Evolutionary conservation across 2,888 invertebrate species (phyloP).

Genomic region (Drosophila conformis): DNA sequence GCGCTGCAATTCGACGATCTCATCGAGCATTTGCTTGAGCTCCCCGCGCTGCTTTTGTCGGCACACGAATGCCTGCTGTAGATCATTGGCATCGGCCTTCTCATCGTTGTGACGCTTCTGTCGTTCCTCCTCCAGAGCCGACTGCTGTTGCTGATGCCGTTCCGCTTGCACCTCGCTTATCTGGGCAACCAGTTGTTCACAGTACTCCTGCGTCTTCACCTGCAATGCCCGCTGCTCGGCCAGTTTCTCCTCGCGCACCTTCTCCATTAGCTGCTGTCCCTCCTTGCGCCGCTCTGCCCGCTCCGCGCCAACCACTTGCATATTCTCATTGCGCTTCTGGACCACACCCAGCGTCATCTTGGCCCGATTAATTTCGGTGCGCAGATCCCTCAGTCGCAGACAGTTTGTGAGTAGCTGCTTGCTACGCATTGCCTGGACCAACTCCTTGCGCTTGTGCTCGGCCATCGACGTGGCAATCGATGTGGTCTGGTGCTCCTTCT

Average conservation of each 20-base stretch:
- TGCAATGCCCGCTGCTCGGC: slow-evolving; percentile 25
- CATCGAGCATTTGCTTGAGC: slow-evolving; percentile 37
- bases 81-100: slow-evolving; percentile 20
- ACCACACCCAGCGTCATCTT: slow-evolving; percentile 51
- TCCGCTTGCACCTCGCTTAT: slow-evolving; percentile 30
- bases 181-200: slow-evolving; percentile 48
- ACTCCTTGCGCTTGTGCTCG: slow-evolving; percentile 34
- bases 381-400: slow-evolving; percentile 37
- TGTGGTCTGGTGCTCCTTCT: slow-evolving; percentile 33
- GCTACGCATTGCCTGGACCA: slow-evolving; percentile 38
- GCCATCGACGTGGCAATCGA: slow-evolving; percentile 42
- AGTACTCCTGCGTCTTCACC: slow-evolving; percentile 36
- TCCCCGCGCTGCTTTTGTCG: slow-evolving; percentile 35
- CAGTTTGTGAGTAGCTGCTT: slow-evolving; percentile 50
- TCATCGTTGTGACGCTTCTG: slow-evolving; percentile 48
- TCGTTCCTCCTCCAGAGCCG: slow-evolving; percentile 40
- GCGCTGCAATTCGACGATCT: slow-evolving; percentile 27
- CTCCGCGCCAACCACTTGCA: background rate
- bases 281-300: slow-evolving; percentile 24
- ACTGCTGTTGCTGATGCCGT: slow-evolving; percentile 18
- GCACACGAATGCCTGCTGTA: slow-evolving; percentile 13
- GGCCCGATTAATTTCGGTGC: slow-evolving; percentile 48
- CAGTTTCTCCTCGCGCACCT: slow-evolving; percentile 36
- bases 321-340: slow-evolving; percentile 14
- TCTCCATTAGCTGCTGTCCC: slow-evolving; percentile 24